A percentile compares a stretch with the other conserved stretches of the same genome.
Evolutionary conservation across 1,140 invertebrate species (phyloP).

Genomic region (Pseudobourletiella spinata): DNA sequence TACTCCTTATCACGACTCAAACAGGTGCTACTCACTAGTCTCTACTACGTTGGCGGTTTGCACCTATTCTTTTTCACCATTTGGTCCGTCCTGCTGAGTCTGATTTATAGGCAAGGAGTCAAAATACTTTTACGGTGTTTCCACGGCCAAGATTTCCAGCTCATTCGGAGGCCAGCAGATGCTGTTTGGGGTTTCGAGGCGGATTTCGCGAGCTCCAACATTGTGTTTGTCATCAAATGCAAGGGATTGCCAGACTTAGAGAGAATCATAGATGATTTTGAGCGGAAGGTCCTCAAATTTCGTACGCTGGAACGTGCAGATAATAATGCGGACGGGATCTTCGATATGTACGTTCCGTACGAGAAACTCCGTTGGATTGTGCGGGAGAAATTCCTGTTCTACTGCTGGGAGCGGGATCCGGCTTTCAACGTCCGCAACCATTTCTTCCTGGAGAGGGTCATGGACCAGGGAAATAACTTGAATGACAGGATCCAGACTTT

Average conservation of each 20-base stretch:
- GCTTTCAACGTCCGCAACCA: conserved; percentile 22
- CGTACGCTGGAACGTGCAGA: neutral
- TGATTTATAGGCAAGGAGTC: neutral
- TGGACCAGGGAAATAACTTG: conserved; percentile 12
- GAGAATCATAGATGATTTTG: conserved; percentile 17
- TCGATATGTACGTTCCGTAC: conserved; percentile 19
- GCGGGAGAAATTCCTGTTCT: conserved; percentile 26
- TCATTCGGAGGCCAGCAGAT: conserved; percentile 18
- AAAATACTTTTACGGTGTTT: conserved; percentile 11
- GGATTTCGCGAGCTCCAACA: conserved; percentile 17
- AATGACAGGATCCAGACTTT: conserved; percentile 20
- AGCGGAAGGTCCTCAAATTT: conserved; percentile 7
- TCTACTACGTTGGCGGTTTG: no score
- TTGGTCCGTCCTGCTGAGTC: no score
- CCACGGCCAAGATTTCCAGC: conserved; percentile 1
- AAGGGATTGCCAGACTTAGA: conserved; percentile 14
- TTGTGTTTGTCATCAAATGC: conserved; percentile 19
- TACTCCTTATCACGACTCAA: no score
- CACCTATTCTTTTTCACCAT: no score
- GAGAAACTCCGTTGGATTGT: conserved; percentile 26
- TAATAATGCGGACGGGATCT: conserved; percentile 3
- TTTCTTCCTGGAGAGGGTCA: conserved; percentile 19
- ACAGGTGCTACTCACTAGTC: no score
- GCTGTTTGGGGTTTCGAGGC: conserved; percentile 24
- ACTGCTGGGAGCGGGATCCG: conserved; percentile 19